Base-by-base conservation (phyloP, 2,888 invertebrate genomes). In the Brenthis daphne region DNA sequence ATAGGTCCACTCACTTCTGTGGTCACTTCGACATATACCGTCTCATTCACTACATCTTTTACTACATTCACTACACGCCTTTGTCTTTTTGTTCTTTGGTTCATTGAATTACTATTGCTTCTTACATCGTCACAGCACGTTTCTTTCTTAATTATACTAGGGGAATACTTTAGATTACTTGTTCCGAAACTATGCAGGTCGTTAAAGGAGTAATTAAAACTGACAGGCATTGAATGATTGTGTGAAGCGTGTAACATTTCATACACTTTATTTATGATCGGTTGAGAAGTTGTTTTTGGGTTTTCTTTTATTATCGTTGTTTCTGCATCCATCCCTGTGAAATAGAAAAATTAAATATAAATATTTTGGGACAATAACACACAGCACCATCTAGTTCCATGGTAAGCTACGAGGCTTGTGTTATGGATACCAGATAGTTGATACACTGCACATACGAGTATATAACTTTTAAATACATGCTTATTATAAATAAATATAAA, bases 181-280 rank as follows among this genome's bases (percentile, higher is more conserved):
- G 81, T 77, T 74, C 82, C 80, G 68, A 83, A 79, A 74, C 68
- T 75, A 72, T 76, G 73, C 57, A 74, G 82, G 75, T 82, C 77
- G 79, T 76, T 82, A 56, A 73, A 64, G 73, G 86, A 81, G 78
- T 84, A 78, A 82, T 85, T 85, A 74, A 82, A 82, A 80, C 84
- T 82, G 56, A 69, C 67, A 63, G 79, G 77, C 79, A 81, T 77
- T 63, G 83, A 82, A 81, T 43, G 11, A 43, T 86, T 86, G 79
- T 82, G 79, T 75, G 37, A 43, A 43, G 82, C 77, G 78, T 90
- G 86, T 73, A 92, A 82, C 87, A 92, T 90, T 85, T 89, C 85
- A 80, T 90, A 92, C 69, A 90, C 78, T 83, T 85, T 88, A 79
- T 89, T 92, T 69, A 92, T 79, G 43, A 85, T 90, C 53, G 92